A percentile compares a stretch with the other conserved stretches of the same genome.
These are phyloP conservation scores for Myopa tessellatipennis DNA, from an alignment of 2,888 invertebrate species.

Conservation along the genomic window DNA sequence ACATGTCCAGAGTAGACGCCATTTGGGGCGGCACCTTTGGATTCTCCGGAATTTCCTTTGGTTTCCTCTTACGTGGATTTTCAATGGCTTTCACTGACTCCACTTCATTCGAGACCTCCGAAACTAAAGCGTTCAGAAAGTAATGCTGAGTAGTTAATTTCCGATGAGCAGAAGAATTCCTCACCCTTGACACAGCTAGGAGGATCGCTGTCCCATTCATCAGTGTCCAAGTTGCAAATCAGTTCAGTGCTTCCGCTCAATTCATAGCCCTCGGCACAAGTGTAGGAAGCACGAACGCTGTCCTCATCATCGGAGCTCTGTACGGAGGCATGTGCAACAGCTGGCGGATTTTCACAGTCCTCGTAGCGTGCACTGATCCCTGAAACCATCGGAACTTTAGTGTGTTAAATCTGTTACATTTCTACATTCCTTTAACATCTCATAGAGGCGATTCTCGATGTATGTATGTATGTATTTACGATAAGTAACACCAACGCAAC, in stretches of 20 bases:
- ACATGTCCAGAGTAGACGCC: constrained; percentile 62
- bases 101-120: constrained; percentile 48
- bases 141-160: not conserved
- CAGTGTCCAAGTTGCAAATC: constrained; percentile 61
- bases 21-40: constrained; percentile 56
- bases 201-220: constrained; percentile 64
- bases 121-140: constrained; percentile 2
- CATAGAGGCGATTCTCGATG: no score
- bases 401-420: no score
- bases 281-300: constrained; percentile 63
- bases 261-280: constrained; percentile 59
- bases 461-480: no score
- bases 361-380: constrained; percentile 53
- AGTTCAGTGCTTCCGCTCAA: constrained; percentile 59
- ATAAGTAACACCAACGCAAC: no score
- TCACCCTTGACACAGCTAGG: constrained; percentile 57
- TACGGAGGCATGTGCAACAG: constrained; percentile 57
- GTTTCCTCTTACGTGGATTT: constrained; percentile 52
- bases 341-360: constrained; percentile 64
- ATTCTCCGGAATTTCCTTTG: constrained; percentile 61
- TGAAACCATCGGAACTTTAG: constrained; percentile 21
- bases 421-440: no score
- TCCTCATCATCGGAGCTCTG: constrained; percentile 56
- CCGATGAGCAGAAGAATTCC: constrained; percentile 7
- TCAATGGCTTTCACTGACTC: constrained; percentile 42